These are phyloP conservation scores for Rhea pennata DNA, from an alignment of 2,113 vertebrate genomes.

Conservation along the genomic window DNA sequence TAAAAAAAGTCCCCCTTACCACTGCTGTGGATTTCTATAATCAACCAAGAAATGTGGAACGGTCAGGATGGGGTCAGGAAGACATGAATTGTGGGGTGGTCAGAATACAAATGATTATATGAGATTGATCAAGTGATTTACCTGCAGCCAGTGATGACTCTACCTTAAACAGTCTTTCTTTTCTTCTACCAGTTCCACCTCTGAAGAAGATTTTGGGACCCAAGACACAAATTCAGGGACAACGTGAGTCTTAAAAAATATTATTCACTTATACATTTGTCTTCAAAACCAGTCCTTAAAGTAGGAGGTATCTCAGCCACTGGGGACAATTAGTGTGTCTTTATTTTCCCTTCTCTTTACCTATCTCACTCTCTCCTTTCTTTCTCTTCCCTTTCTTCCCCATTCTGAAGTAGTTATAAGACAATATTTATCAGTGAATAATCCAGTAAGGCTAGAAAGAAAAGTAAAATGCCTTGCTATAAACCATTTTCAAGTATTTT, in stretches of 20 bases:
- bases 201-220: not conserved
- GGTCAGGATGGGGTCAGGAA: slow-evolving; percentile 17
- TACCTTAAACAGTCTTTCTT: not conserved
- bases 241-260: not conserved
- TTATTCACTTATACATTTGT: not conserved
- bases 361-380: fast-evolving
- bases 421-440: not conserved
- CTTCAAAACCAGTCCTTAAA: not conserved
- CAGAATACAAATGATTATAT: slow-evolving; percentile 42
- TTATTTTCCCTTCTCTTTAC: not conserved
- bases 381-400: not conserved
- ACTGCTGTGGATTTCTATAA: not conserved
- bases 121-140: not conserved
- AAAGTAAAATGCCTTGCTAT: not conserved
- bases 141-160: not conserved
- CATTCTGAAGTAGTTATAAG: not conserved
- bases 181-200: not conserved
- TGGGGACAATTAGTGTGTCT: not conserved
- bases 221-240: fast-evolving
- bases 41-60: slow-evolving; percentile 26
- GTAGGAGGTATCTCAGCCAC: not conserved
- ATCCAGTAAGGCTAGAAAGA: not conserved
- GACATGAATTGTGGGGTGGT: not conserved
- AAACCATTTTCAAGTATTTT: not conserved
- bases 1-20: slow-evolving; percentile 52